These are phyloP conservation scores for Orthonyx spaldingii DNA, from an alignment of 2,113 vertebrate genomes.

Conservation along the genomic window DNA sequence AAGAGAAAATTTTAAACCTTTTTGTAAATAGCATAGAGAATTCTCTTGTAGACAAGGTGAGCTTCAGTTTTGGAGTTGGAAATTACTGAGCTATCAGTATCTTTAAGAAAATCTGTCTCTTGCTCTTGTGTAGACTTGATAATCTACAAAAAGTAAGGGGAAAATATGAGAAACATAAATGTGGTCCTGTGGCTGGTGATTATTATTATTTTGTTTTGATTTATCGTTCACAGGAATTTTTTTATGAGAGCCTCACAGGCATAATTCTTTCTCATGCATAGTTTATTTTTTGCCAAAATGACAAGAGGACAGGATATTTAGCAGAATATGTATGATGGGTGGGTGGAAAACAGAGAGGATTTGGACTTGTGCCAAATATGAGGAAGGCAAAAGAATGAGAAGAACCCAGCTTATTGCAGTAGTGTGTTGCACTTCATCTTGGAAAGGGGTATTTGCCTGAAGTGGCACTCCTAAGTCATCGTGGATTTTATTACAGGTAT, in stretches of 20 bases:
- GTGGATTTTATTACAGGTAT: neutral
- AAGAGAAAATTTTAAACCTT: neutral
- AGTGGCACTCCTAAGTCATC: constrained; percentile 4
- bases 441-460: constrained; percentile 9
- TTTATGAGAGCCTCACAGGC: constrained; percentile 68
- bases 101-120: constrained; percentile 31
- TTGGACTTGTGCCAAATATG: constrained; percentile 30
- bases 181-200: constrained; percentile 61
- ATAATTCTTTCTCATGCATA: constrained; percentile 56
- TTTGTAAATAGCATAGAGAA: neutral
- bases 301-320: constrained; percentile 53
- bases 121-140: constrained; percentile 63
- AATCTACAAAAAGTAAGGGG: constrained; percentile 47
- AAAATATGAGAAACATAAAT: constrained; percentile 65
- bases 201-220: constrained; percentile 82
- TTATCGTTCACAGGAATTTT: constrained; percentile 69
- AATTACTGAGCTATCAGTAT: neutral
- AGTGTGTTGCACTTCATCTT: neutral
- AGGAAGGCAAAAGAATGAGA: constrained; percentile 18
- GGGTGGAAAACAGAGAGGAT: constrained; percentile 32
- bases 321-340: constrained; percentile 47
- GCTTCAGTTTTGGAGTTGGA: neutral
- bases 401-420: neutral
- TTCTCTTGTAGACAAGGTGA: neutral
- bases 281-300: constrained; percentile 64